Evolutionary conservation across 2,888 invertebrate species (phyloP).

Genomic region (Arge pagana): DNA sequence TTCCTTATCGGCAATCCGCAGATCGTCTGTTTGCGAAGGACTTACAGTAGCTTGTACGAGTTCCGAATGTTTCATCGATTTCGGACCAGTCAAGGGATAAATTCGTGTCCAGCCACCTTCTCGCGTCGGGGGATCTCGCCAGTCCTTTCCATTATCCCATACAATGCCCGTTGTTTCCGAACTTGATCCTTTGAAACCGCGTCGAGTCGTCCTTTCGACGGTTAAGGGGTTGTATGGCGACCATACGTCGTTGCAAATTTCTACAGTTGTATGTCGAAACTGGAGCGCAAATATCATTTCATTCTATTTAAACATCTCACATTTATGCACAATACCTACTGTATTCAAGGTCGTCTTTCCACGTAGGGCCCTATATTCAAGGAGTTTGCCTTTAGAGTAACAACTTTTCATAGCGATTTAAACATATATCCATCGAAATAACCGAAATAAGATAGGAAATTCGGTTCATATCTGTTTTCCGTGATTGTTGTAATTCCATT

Average conservation of each 20-base stretch:
- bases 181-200: conserved; percentile 68
- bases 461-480: too few relatives aligned
- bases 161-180: conserved; percentile 60
- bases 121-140: conserved; percentile 66
- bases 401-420: too few relatives aligned
- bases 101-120: conserved; percentile 80
- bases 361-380: too few relatives aligned
- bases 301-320: too few relatives aligned
- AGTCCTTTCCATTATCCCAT: conserved; percentile 76
- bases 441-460: too few relatives aligned
- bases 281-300: too few relatives aligned
- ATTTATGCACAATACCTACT: too few relatives aligned
- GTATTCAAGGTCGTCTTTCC: too few relatives aligned
- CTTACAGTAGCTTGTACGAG: conserved; percentile 44
- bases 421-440: too few relatives aligned
- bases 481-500: too few relatives aligned
- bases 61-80: conserved; percentile 35
- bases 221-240: conserved; percentile 53
- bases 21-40: conserved; percentile 41
- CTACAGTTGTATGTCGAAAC: conserved; percentile 41
- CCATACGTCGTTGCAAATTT: conserved; percentile 45
- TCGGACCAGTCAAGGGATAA: conserved; percentile 65
- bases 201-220: conserved; percentile 58
- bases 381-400: too few relatives aligned
- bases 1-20: conserved; percentile 46